Percentiles rank a stretch among this genome's conserved stretches.
Conservation (phyloP, 2,113 vertebrate species). For the Bos indicus region DNA sequence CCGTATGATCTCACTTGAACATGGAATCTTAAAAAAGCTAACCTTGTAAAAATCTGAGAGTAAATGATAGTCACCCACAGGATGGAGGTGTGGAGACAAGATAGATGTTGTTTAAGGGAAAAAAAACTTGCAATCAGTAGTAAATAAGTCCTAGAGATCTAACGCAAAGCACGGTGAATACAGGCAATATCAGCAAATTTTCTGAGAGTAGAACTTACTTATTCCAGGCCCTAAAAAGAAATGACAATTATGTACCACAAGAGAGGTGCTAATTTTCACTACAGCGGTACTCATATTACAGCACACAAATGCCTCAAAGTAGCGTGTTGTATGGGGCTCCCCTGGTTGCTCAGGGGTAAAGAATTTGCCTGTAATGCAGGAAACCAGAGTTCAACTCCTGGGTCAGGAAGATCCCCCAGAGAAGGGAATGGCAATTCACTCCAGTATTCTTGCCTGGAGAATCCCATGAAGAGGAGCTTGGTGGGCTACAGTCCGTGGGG, state of each 20-base stretch:
- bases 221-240: neutral
- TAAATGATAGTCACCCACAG: neutral
- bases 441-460: neutral
- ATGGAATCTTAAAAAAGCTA: neutral
- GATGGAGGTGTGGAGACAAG: neutral
- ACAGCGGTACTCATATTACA: neutral
- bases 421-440: neutral
- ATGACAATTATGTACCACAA: neutral
- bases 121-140: neutral
- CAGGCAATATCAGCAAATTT: neutral
- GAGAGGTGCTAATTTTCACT: neutral
- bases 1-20: neutral
- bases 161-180: neutral
- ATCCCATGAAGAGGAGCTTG: neutral
- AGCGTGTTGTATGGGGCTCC: neutral
- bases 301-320: neutral
- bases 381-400: neutral
- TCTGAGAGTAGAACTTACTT: neutral
- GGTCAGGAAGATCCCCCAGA: neutral
- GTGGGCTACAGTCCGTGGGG: neutral
- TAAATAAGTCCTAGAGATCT: neutral
- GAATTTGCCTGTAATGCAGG: neutral
- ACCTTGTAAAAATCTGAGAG: neutral
- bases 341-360: neutral
- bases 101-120: neutral